Conservation (phyloP, 2,113 vertebrate genomes). For the Morone chrysops region DNA sequence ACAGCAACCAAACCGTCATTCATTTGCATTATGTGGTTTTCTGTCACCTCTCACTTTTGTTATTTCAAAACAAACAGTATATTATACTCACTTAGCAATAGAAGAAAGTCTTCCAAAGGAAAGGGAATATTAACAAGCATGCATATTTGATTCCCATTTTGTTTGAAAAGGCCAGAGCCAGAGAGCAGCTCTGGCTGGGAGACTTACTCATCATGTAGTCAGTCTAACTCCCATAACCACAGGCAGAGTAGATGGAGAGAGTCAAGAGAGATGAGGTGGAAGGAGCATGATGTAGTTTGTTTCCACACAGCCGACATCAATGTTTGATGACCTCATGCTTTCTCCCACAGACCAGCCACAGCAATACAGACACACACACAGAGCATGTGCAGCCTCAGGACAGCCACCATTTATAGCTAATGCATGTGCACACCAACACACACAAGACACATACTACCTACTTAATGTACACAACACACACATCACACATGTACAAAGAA, state of each 20-base stretch:
- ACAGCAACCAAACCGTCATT: neutral
- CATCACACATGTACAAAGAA: constrained; percentile 12
- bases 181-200: constrained; percentile 1
- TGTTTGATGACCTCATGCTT: constrained; percentile 63
- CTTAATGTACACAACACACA: constrained; percentile 15
- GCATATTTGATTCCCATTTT: neutral
- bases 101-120: neutral
- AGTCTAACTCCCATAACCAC: constrained; percentile 44
- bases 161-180: constrained; percentile 16
- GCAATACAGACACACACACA: neutral
- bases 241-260: constrained; percentile 28
- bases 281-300: constrained; percentile 37
- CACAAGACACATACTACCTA: neutral
- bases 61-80: neutral
- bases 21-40: neutral
- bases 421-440: neutral
- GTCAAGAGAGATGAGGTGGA: constrained; percentile 8
- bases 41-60: neutral
- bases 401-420: neutral
- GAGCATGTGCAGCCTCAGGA: neutral
- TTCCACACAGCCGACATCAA: constrained; percentile 45
- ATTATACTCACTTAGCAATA: neutral
- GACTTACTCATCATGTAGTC: constrained; percentile 48
- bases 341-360: constrained; percentile 18
- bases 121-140: neutral